These are phyloP conservation scores for Bicyclus anynana DNA, from an alignment of 1,140 invertebrate species.

Conservation along the genomic window DNA sequence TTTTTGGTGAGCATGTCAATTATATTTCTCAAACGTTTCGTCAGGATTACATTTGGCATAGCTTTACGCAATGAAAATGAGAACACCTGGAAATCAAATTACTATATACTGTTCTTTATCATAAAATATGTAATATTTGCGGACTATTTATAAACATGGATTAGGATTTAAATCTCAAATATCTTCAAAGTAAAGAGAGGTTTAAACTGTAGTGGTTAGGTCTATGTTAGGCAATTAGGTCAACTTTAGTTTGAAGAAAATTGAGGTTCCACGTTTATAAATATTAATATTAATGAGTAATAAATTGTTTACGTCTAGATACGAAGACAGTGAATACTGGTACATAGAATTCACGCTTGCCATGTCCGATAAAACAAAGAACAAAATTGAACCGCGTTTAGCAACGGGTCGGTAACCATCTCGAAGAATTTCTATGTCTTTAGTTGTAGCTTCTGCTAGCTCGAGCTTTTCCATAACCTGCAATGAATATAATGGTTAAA, in stretches of 20 bases:
- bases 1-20: slow-evolving; percentile 90
- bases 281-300: no score
- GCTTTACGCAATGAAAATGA: slow-evolving; percentile 87
- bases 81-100: slow-evolving; percentile 79
- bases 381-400: slow-evolving; percentile 90
- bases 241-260: no score
- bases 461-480: slow-evolving; percentile 85
- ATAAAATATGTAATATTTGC: no score
- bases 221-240: no score
- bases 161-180: no score
- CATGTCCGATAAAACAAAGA: slow-evolving; percentile 93
- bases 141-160: no score
- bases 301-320: slow-evolving; percentile 78
- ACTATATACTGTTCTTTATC: no score
- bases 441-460: slow-evolving; percentile 84
- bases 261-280: no score
- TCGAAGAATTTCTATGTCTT: slow-evolving; percentile 88
- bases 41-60: slow-evolving; percentile 84
- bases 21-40: slow-evolving; percentile 87
- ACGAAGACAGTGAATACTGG: slow-evolving; percentile 90
- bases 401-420: slow-evolving; percentile 90
- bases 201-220: no score
- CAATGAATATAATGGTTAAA: neutral
- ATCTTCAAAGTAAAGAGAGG: no score
- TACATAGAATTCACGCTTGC: slow-evolving; percentile 92